These are phyloP conservation scores for Hydrotaea diabolus DNA, from an alignment of 2,888 invertebrate species.

Conservation along the genomic window DNA sequence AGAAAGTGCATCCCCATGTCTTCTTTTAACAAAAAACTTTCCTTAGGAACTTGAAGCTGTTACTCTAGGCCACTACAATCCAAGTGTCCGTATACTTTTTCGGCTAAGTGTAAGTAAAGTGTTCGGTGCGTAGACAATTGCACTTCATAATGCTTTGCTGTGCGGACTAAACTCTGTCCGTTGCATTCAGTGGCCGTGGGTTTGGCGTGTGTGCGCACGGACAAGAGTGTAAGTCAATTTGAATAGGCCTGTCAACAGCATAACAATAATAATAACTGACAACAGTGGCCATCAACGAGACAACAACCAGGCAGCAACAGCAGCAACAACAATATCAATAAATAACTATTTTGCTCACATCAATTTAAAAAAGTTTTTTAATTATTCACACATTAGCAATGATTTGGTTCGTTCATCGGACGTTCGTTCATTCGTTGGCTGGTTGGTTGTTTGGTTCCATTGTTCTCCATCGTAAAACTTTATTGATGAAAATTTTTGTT, in stretches of 20 bases:
- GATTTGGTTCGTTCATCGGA: not conserved
- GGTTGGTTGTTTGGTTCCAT: not conserved
- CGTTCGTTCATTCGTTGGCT: too few species aligned
- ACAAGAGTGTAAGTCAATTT: constrained; percentile 9
- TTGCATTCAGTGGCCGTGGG: not conserved
- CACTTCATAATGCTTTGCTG: not conserved
- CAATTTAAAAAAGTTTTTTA: constrained; percentile 57
- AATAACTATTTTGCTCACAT: constrained; percentile 60
- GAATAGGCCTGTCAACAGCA: constrained; percentile 45
- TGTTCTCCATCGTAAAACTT: not conserved
- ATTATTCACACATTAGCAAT: constrained; percentile 66
- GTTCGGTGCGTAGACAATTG: constrained; percentile 25
- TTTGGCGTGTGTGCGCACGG: too few species aligned
- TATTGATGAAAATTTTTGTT: not conserved
- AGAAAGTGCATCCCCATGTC: too few species aligned
- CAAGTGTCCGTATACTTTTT: constrained; percentile 1
- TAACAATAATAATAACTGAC: constrained; percentile 46
- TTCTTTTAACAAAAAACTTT: too few species aligned
- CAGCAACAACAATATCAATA: constrained; percentile 47
- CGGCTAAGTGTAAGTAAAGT: not conserved
- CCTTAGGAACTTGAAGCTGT: too few species aligned
- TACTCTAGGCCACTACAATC: too few species aligned
- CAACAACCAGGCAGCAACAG: constrained; percentile 2
- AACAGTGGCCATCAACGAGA: constrained; percentile 10
- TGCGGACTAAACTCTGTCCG: not conserved